A percentile compares a stretch with the other conserved stretches of the same genome.
These are phyloP conservation scores for Elysia crispata DNA, from an alignment of 2,888 invertebrate genomes.

Conservation along the genomic window DNA sequence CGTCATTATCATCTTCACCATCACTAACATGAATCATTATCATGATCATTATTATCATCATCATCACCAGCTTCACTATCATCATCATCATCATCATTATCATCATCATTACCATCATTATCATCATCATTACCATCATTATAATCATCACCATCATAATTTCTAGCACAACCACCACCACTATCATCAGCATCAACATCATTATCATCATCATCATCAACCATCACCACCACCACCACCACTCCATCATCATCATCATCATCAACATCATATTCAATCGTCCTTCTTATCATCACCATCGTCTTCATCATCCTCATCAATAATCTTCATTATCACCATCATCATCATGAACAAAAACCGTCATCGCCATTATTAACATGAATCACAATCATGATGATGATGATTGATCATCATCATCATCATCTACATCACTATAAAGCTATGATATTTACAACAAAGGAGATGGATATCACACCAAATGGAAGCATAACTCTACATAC, in stretches of 20 bases:
- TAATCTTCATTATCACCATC: not conserved
- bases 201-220: constrained; percentile 20
- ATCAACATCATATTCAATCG: too few species aligned
- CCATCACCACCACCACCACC: not conserved
- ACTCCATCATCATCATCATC: not conserved
- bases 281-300: too few species aligned
- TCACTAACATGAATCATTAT: constrained; percentile 30
- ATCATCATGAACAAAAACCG: too few species aligned
- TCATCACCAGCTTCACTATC: constrained; percentile 14
- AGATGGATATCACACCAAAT: too few species aligned
- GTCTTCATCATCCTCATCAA: constrained; percentile 15
- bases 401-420: too few species aligned
- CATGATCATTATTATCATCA: constrained; percentile 26
- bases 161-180: not conserved
- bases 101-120: constrained; percentile 22
- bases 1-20: constrained; percentile 40
- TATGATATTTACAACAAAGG: too few species aligned
- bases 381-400: too few species aligned
- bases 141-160: constrained; percentile 2
- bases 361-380: too few species aligned
- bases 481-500: too few species aligned
- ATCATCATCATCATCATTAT: constrained; percentile 31
- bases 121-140: too few species aligned
- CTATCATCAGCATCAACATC: not conserved
- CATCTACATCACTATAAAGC: too few species aligned